Conservation (phyloP, 2,113 vertebrate species). For the Rhadina sibilatrix region DNA sequence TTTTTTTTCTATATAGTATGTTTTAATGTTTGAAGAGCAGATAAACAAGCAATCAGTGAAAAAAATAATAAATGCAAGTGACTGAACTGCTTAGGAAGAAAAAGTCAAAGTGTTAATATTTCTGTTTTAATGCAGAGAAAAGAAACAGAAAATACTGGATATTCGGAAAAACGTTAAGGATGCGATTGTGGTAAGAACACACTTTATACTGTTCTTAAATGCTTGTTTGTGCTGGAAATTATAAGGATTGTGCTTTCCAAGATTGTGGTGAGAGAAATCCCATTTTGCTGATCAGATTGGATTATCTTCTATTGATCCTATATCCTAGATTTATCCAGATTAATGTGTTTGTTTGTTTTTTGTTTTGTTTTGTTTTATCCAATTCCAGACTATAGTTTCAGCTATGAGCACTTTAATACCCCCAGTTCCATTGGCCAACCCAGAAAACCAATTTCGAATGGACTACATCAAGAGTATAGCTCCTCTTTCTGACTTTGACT, state of each 20-base stretch:
- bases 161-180: constrained; percentile 99
- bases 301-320: constrained; percentile 49
- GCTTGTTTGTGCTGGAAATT: constrained; percentile 9
- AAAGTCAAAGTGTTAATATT: constrained; percentile 22
- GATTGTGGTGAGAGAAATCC: constrained; percentile 53
- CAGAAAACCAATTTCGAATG: constrained; percentile 95
- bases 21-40: background rate
- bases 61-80: background rate
- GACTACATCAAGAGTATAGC: constrained; percentile 99
- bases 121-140: constrained; percentile 87
- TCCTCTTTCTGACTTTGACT: constrained; percentile 96
- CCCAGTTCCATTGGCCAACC: constrained; percentile 94
- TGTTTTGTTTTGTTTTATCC: constrained; percentile 53
- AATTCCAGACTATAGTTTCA: constrained; percentile 93
- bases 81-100: background rate
- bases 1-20: background rate
- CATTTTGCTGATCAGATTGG: constrained; percentile 67
- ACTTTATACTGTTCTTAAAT: constrained; percentile 44
- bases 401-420: constrained; percentile 99
- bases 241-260: background rate
- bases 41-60: constrained; percentile 10
- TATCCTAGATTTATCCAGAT: constrained; percentile 32
- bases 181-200: constrained; percentile 95
- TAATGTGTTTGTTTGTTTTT: constrained; percentile 31
- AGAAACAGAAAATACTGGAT: constrained; percentile 99